Base-by-base conservation (phyloP, 2,113 vertebrate species). In the Scomber japonicus region DNA sequence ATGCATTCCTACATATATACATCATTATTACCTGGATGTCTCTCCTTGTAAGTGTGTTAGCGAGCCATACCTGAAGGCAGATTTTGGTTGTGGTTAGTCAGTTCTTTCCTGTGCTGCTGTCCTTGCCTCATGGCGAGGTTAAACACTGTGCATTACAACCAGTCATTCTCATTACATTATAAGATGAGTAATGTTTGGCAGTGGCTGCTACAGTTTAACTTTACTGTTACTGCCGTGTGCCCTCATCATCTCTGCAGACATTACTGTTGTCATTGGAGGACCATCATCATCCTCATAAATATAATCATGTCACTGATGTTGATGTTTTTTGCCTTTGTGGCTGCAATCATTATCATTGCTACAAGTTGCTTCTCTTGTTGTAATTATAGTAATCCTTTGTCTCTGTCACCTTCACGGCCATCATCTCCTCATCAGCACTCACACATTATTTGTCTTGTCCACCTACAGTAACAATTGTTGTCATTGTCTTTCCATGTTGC, bases 171-270 rank as follows among this genome's bases (percentile, higher is more conserved):
- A 93, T 90, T 84, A 83, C 76, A 89, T 86, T 89, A 85, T 19
- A n/a, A 40, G 73, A 75, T 91, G 89, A 91, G 74, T 83, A 81
- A 89, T 89, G 78, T 12, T 79, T 84, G 76, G 80, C 86, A 77
- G 57, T 57, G 68, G 27, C 75, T 63, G 66, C 78, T 53, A 45
- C 53, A 75, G 68, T 64, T 67, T 31, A 78, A 63, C 71, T 75
- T 77, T 49, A 79, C 60, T 63, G 50, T 83, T 50, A 59, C 56
- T 70, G 83, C 75, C 14, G 13, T 51, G 63, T 56, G 53, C 53
- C 65, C 75, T 84, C 77, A 80, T 81, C 69, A 82, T 83, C 72
- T 65, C 70, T 66, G 81, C 56, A 0, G 31, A 65, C 49, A 50
- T 81, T 61, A 60, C 14, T 1, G 70, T 16, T 13, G 19, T 54